Base-by-base conservation (phyloP, 2,113 vertebrate genomes). In the Paedocypris sp. region DNA sequence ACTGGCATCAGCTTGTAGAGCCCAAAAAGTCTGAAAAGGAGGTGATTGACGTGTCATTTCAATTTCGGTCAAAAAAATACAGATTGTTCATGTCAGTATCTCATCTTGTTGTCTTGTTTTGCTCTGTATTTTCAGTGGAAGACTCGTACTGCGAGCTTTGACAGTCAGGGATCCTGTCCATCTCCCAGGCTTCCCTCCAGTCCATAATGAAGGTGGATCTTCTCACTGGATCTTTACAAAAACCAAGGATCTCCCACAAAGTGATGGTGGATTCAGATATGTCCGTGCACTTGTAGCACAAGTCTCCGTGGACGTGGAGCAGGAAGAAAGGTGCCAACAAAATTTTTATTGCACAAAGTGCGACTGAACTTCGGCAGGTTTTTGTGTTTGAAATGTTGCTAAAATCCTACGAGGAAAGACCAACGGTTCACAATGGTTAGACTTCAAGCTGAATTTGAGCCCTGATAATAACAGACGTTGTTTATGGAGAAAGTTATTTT, bases 21-120 rank as follows among this genome's bases (percentile, higher is more conserved):
- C 83, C 86, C 58, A 90, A 90, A 81, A 91, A 88, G 67, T 90
- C 89, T 61, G 87, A 88, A 74, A 90, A 90, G 73, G 88, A 91
- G 88, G 89, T 91, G 50, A 52, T 26, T 42, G 12, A 18, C 6
- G n/a, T 26, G 1, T 16, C 9, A n/a, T 32, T 20, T 19, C 28
- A 20, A 4, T 0, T 47, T 18, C 38, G 9, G 12, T 13, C 45
- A 29, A 15, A 43, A 43, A 31, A 41, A 2, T 19, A 8, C 15
- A 15, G 15, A 26, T 19, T 22, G 46, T 29, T 38, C 10, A 48
- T 25, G 29, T 25, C 6, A 25, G 8, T 23, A 26, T 36, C 6
- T 36, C 8, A 15, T 9, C 15, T 10, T 12, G 26, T 32, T 28
- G 16, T 39, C 19, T 5, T 33, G 16, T 45, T 23, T 45, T 23